Conservation (phyloP, 1,140 invertebrate species). For the Watersipora subatra region DNA sequence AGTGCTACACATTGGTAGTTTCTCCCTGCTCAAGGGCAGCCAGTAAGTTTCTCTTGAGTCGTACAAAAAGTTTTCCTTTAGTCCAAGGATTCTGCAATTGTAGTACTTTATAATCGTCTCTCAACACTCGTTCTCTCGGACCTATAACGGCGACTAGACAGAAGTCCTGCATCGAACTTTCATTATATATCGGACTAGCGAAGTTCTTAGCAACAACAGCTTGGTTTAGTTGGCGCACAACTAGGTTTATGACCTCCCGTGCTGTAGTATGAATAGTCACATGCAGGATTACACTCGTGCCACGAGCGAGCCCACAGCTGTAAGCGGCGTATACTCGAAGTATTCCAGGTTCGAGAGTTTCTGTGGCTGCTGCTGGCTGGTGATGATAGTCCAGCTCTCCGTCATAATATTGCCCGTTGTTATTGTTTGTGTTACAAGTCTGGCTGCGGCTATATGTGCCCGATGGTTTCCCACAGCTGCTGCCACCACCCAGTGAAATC, state of each 20-base stretch:
- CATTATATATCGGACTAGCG: conserved; percentile 66
- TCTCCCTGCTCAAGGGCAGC: conserved; percentile 34
- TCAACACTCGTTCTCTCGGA: conserved; percentile 70
- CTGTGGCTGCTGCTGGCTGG: conserved; percentile 2
- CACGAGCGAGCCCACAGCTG: conserved; percentile 75
- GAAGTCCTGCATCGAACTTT: conserved; percentile 55
- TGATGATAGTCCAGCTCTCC: conserved; percentile 2
- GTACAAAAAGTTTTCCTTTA: conserved; percentile 74
- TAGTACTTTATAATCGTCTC: conserved; percentile 81
- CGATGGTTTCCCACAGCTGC: not conserved
- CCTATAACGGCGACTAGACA: conserved; percentile 87
- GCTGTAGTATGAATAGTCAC: conserved; percentile 78
- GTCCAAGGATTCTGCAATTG: conserved; percentile 89
- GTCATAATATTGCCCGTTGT: not conserved
- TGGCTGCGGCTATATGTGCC: not conserved
- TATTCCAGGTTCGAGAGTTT: conserved; percentile 27
- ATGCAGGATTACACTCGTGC: conserved; percentile 80
- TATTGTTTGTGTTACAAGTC: not conserved
- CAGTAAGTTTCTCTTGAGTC: conserved; percentile 40
- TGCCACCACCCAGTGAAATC: not conserved
- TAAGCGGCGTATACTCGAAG: conserved; percentile 79
- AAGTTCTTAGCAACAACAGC: conserved; percentile 71
- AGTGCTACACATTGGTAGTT: conserved; percentile 19
- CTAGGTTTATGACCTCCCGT: conserved; percentile 79
- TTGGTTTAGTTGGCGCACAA: conserved; percentile 85